Evolutionary conservation across 2,888 invertebrate genomes (phyloP).

Genomic region (Cyaniris semiargus): DNA sequence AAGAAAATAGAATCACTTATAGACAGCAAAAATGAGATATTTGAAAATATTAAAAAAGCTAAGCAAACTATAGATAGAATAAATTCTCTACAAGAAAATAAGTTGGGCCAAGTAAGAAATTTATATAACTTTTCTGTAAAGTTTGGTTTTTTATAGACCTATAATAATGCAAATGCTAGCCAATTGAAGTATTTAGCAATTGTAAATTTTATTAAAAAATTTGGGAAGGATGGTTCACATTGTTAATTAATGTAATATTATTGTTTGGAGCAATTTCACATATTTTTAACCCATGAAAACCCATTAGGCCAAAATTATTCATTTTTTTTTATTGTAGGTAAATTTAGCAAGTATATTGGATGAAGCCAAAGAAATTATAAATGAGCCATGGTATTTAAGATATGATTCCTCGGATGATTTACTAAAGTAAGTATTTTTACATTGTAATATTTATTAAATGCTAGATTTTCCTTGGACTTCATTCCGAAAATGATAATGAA

Average conservation of each 20-base stretch:
- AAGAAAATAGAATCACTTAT: conserved; percentile 59
- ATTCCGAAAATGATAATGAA: too few relatives aligned
- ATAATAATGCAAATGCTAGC: too few relatives aligned
- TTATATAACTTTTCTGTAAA: not conserved
- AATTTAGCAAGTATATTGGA: conserved; percentile 59
- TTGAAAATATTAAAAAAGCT: conserved; percentile 55
- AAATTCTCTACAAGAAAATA: conserved; percentile 49
- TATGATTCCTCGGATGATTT: conserved; percentile 51
- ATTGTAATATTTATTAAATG: conserved; percentile 17
- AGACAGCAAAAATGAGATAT: conserved; percentile 54
- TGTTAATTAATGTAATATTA: too few relatives aligned
- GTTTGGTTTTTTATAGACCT: too few relatives aligned
- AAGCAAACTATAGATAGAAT: conserved; percentile 43
- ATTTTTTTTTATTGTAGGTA: conserved; percentile 55
- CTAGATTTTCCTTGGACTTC: not conserved
- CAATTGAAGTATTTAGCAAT: too few relatives aligned
- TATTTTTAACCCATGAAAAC: too few relatives aligned
- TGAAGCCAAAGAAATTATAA: conserved; percentile 55
- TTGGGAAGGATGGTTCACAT: too few relatives aligned
- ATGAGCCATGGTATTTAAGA: conserved; percentile 64
- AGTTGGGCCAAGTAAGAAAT: conserved; percentile 55
- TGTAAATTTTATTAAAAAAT: too few relatives aligned
- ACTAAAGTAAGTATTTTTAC: conserved; percentile 57
- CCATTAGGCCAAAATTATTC: too few relatives aligned
- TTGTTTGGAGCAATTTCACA: too few relatives aligned